Conservation (phyloP, 2,113 vertebrate species). For the Eonycteris spelaea region DNA sequence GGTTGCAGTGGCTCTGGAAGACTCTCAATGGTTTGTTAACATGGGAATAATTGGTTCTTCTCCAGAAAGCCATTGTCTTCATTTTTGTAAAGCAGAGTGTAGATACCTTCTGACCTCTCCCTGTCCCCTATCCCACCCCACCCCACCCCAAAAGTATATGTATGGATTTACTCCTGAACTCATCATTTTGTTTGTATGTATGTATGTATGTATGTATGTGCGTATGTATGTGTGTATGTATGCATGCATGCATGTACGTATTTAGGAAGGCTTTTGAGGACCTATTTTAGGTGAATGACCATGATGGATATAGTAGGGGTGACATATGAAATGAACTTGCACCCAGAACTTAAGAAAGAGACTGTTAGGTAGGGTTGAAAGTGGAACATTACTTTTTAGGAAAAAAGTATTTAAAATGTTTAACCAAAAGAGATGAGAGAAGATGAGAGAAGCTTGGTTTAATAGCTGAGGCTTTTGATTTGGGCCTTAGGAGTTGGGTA, state of each 20-base stretch:
- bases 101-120: fast-evolving
- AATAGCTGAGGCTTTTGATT: background rate
- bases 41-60: background rate
- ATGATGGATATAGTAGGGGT: background rate
- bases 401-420: background rate
- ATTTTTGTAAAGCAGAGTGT: background rate
- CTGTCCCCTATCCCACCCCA: background rate
- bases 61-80: background rate
- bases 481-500: background rate
- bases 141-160: background rate
- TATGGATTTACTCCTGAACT: background rate
- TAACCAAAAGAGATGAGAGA: background rate
- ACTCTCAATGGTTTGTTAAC: background rate
- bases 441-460: background rate
- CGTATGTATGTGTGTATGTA: too few relatives aligned
- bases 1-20: background rate
- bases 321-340: background rate
- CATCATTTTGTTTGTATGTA: background rate
- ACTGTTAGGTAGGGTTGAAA: background rate
- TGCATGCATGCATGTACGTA: background rate
- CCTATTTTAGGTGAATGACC: background rate
- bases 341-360: background rate
- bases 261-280: background rate
- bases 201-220: background rate
- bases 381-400: background rate